A percentile compares a stretch with the other conserved stretches of the same genome.
phyloP scores from a whole-genome alignment of 2,113 vertebrate genomes.

The Mus pahari region DNA sequence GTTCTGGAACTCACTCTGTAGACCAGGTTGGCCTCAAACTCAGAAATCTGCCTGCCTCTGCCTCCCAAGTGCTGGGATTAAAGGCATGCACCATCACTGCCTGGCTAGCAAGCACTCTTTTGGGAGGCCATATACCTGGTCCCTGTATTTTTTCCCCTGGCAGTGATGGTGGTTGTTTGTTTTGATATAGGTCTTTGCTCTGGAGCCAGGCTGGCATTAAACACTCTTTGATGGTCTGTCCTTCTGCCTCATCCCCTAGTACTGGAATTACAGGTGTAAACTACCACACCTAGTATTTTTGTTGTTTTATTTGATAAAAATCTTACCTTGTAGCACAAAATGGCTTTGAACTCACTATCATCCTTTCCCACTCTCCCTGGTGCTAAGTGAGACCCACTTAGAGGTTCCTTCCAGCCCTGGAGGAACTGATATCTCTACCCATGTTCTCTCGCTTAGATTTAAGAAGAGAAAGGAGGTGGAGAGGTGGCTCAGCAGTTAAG shows the following conservation, averaged over 20 bases:
- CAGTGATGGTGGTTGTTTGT: not conserved
- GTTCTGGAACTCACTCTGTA: too few relatives aligned
- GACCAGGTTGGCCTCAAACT: too few relatives aligned
- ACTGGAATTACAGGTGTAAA: not conserved
- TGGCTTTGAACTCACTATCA: not conserved
- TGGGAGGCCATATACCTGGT: not conserved
- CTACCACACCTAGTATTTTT: not conserved
- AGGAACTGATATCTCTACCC: not conserved
- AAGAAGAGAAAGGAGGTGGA: not conserved
- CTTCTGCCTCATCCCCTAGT: not conserved
- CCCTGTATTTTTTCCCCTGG: not conserved
- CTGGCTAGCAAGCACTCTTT: not conserved
- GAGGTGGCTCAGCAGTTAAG: not conserved
- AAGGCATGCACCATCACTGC: too few relatives aligned
- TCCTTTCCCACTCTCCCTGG: not conserved
- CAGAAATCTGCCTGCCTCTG: too few relatives aligned
- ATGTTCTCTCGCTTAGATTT: not conserved
- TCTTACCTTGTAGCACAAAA: not conserved
- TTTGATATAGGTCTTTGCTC: not conserved
- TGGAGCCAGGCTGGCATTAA: not conserved
- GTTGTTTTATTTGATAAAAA: not conserved
- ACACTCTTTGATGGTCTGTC: not conserved
- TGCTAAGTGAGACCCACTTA: not conserved
- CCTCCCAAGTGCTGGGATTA: too few relatives aligned
- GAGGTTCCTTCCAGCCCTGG: not conserved